Evolutionary conservation across 2,888 invertebrate genomes (phyloP).

Genomic region (Leucophenga montana): DNA sequence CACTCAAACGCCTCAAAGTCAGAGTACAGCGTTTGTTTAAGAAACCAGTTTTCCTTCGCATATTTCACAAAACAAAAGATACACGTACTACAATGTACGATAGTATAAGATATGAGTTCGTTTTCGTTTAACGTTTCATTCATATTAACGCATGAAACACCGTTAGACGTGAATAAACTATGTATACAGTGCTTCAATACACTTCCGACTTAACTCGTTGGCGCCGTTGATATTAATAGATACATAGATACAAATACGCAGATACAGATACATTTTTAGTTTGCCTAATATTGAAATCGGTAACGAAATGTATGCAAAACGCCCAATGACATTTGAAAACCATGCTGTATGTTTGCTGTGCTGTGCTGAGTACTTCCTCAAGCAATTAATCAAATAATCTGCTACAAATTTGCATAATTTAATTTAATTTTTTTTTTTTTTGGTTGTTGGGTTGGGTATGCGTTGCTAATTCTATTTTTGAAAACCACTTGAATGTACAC

Average conservation of each 20-base stretch:
- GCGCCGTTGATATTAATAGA: too few species aligned
- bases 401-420: constrained; percentile 20
- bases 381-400: constrained; percentile 45
- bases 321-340: constrained; percentile 46
- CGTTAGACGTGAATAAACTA: constrained; percentile 59
- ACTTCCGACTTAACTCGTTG: constrained; percentile 53
- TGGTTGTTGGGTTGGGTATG: not conserved
- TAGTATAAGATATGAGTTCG: not conserved
- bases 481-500: not conserved
- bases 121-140: constrained; percentile 23
- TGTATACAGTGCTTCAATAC: constrained; percentile 7
- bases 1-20: not conserved
- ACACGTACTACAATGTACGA: not conserved
- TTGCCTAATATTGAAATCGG: constrained; percentile 4
- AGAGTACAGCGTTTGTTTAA: not conserved
- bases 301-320: constrained; percentile 27
- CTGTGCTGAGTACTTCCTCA: constrained; percentile 51
- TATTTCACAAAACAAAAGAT: not conserved
- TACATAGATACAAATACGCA: constrained; percentile 10
- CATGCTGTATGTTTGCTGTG: constrained; percentile 26
- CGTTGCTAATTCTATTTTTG: constrained; percentile 6
- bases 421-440: not conserved
- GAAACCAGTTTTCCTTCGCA: constrained; percentile 61
- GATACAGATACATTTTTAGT: not conserved
- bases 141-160: constrained; percentile 43